Conservation (phyloP, 2,797 vertebrate genomes). For the Poecile montanus region DNA sequence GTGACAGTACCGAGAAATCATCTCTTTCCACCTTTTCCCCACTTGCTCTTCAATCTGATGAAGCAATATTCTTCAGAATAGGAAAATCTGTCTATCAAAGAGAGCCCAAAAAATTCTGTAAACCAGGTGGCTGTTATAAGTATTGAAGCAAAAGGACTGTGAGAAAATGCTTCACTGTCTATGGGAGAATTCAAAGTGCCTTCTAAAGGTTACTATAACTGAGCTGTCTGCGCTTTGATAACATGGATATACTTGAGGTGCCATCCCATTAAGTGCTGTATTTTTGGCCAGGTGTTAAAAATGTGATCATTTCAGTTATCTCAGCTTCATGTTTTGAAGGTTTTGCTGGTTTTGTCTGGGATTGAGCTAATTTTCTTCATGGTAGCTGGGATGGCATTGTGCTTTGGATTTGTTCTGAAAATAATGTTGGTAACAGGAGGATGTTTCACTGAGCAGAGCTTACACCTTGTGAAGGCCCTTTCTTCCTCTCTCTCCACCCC, state of each 20-base stretch:
- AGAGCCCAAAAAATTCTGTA: background rate
- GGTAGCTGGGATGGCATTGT: background rate
- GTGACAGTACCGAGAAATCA: background rate
- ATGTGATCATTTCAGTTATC: background rate
- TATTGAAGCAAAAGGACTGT: background rate
- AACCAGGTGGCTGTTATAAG: background rate
- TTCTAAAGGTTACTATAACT: background rate
- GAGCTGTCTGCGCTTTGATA: background rate
- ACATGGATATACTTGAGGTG: background rate
- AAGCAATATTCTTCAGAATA: background rate
- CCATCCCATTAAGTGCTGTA: background rate
- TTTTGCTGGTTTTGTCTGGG: background rate
- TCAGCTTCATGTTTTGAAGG: background rate
- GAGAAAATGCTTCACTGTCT: background rate
- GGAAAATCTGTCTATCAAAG: background rate
- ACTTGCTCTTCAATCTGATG: background rate
- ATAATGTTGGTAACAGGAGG: background rate
- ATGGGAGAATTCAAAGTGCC: background rate
- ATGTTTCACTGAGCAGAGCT: background rate
- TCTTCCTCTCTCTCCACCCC: background rate
- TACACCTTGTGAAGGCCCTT: background rate
- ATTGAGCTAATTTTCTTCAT: background rate
- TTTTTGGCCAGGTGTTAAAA: background rate
- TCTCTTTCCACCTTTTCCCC: background rate
- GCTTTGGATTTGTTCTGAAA: background rate